Base-by-base conservation (phyloP, 2,113 vertebrate species). In the Anarrhichthys ocellatus region DNA sequence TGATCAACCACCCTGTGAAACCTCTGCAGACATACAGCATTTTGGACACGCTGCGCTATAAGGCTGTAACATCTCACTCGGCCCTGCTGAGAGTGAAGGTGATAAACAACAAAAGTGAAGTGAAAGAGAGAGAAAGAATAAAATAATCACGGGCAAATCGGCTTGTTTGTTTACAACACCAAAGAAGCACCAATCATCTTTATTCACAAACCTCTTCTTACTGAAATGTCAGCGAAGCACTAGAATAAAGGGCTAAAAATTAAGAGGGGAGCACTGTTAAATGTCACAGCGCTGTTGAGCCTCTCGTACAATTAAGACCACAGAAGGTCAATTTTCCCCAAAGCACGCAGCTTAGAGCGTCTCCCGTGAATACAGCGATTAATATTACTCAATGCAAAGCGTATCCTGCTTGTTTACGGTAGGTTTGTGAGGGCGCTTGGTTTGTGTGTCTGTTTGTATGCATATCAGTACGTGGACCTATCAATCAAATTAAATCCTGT, bases 281-380 rank as follows among this genome's bases (percentile, higher is more conserved):
- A 93, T 94, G 92, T 91, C 92, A 94, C 86, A 42, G 73, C 63
- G 66, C 84, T 72, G 86, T 87, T 89, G 84, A 90, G 81, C 78
- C 88, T 89, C 88, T 89, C 79, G 77, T 86, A 93, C 90, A 92
- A 94, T 93, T 93, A 93, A 92, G 88, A 93, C 86, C 80, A 87
- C 90, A 80, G 88, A 92, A 94, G 90, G 92, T 93, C 91, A 92
- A 90, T 89, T 91, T 81, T 58, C 82, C 86, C 89, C 62, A 81
- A 82, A 85, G 84, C 87, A 86, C 27, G 77, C 85, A 73, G 90
- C 90, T 88, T 66, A 84, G 65, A 81, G 79, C 17, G 17, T 82
- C 87, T 84, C 82, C 52, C 22, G 48, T 83, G 87, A 91, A 87
- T 77, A 81, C 83, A 76, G 73, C 68, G 61, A 92, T 89, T 94